A percentile compares a stretch with the other conserved stretches of the same genome.
These are phyloP conservation scores for Drosophila nigromelanica DNA, from an alignment of 1,140 invertebrate genomes.

Conservation along the genomic window DNA sequence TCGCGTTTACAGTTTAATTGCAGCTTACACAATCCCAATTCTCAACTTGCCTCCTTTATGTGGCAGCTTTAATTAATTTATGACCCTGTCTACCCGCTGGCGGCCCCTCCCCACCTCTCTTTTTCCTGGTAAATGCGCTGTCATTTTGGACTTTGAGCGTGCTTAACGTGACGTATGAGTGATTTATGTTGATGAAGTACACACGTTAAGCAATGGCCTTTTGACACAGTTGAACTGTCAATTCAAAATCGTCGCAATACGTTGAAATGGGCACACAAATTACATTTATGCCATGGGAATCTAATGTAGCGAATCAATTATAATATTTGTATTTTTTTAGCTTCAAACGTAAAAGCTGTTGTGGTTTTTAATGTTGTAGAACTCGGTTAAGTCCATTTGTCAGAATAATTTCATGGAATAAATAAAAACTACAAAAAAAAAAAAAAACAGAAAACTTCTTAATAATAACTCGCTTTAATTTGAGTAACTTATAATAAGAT, in stretches of 20 bases:
- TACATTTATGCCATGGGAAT: not conserved
- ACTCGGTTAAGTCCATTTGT: too few relatives aligned
- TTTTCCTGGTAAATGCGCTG: conserved; percentile 55
- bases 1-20: conserved; percentile 81
- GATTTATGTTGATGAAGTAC: conserved; percentile 78
- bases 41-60: conserved; percentile 23
- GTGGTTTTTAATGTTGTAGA: too few relatives aligned
- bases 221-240: conserved; percentile 67
- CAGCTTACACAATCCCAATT: conserved; percentile 52
- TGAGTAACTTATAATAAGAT: too few relatives aligned
- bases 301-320: not conserved
- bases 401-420: too few relatives aligned
- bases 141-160: conserved; percentile 74
- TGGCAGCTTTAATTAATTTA: conserved; percentile 75
- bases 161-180: conserved; percentile 81
- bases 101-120: not conserved
- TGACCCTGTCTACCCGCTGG: conserved; percentile 58
- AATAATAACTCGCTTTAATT: too few relatives aligned
- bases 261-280: conserved; percentile 8
- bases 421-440: too few relatives aligned
- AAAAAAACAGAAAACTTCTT: too few relatives aligned
- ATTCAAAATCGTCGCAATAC: conserved; percentile 64
- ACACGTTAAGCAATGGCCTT: conserved; percentile 53
- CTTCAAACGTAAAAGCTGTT: too few relatives aligned
- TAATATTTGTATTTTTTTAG: too few relatives aligned